Evolutionary conservation across 1,140 invertebrate genomes (phyloP).

Genomic region (Drosophila jambulina): DNA sequence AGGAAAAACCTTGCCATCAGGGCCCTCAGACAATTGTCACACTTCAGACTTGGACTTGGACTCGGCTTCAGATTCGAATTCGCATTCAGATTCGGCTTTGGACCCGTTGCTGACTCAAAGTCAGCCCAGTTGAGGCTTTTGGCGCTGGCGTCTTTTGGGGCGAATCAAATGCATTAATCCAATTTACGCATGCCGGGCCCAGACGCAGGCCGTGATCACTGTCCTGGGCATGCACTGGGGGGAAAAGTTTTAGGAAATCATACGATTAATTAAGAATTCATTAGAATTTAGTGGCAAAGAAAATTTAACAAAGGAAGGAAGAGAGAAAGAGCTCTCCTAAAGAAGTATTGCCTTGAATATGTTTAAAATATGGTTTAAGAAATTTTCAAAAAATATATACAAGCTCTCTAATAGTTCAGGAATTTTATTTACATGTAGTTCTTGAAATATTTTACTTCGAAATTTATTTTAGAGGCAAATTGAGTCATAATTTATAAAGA

Average conservation of each 20-base stretch:
- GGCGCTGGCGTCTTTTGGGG: slow-evolving; percentile 58
- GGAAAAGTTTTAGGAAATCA: not conserved
- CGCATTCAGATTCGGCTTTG: slow-evolving; percentile 2
- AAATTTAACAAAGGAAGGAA: accelerated
- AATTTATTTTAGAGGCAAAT: too few species aligned
- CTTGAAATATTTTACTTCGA: too few species aligned
- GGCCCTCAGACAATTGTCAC: slow-evolving; percentile 73
- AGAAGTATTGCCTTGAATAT: not conserved
- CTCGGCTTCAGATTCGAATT: slow-evolving; percentile 3
- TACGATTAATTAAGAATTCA: not conserved
- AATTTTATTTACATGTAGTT: too few species aligned
- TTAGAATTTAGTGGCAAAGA: not conserved
- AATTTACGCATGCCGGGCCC: slow-evolving; percentile 75
- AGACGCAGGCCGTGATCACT: slow-evolving; percentile 35
- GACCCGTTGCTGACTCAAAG: slow-evolving; percentile 19
- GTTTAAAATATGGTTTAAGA: not conserved
- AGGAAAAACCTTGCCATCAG: slow-evolving; percentile 35
- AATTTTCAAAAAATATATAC: too few species aligned
- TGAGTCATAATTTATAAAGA: too few species aligned
- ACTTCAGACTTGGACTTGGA: slow-evolving; percentile 42
- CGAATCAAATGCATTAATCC: slow-evolving; percentile 82
- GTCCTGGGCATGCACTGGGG: slow-evolving; percentile 22
- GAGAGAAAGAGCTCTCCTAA: not conserved
- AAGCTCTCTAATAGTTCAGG: not conserved
- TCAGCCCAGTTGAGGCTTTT: slow-evolving; percentile 32